Evolutionary conservation across 2,888 invertebrate genomes (phyloP).

Genomic region (Hemicrepidius hirtus): DNA sequence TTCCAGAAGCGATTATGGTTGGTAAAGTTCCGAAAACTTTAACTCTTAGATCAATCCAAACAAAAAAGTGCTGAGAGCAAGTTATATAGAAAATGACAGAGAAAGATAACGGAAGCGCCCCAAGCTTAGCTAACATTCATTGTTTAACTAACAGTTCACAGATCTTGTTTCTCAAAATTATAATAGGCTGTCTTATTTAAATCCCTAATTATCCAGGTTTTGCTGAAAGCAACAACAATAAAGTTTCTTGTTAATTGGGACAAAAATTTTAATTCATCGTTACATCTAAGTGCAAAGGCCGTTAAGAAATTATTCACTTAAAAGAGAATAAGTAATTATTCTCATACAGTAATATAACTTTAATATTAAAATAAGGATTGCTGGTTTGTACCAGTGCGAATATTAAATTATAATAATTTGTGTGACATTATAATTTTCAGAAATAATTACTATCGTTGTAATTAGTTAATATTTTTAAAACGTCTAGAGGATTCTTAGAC

Average conservation of each 20-base stretch:
- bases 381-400: too few species aligned
- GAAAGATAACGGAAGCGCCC: not conserved
- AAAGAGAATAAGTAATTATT: too few species aligned
- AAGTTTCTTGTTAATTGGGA: not conserved
- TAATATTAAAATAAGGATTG: too few species aligned
- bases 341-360: too few species aligned
- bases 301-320: too few species aligned
- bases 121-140: conserved; percentile 7
- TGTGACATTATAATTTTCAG: too few species aligned
- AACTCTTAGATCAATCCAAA: not conserved
- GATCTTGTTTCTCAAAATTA: not conserved
- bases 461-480: too few species aligned
- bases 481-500: not conserved
- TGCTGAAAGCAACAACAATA: conserved; percentile 2
- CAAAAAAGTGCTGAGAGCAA: conserved; percentile 5
- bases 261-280: not conserved
- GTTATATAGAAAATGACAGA: not conserved
- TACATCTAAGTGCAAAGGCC: not conserved
- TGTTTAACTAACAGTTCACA: not conserved
- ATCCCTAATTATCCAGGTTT: conserved; percentile 4
- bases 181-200: conserved; percentile 5
- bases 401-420: too few species aligned
- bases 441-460: too few species aligned
- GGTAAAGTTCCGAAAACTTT: not conserved
- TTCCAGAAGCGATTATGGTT: not conserved